A percentile compares a stretch with the other conserved stretches of the same genome.
Conservation (phyloP, 2,888 invertebrate genomes). For the Netelia fuscicornis region DNA sequence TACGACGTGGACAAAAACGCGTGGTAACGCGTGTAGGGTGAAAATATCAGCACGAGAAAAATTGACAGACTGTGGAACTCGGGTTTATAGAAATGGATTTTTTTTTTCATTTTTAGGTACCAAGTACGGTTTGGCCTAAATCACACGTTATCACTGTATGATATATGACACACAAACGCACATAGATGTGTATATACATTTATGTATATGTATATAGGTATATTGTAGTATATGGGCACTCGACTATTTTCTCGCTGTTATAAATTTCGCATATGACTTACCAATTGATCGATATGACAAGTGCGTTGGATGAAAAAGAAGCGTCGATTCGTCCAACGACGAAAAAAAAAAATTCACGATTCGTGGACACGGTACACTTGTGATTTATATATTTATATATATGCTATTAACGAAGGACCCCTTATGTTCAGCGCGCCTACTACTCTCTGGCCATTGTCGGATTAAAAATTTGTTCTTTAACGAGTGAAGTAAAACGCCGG, state of each 20-base stretch:
- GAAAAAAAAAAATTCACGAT: conserved; percentile 38
- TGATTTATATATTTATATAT: conserved; percentile 15
- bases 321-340: conserved; percentile 23
- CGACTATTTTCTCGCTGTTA: conserved; percentile 17
- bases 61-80: not conserved
- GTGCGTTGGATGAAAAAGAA: not conserved
- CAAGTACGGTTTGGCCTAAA: not conserved
- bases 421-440: conserved; percentile 69
- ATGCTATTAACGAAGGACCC: conserved; percentile 42
- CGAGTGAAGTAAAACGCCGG: conserved; percentile 6
- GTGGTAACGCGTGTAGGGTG: not conserved
- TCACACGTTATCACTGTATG: conserved; percentile 4
- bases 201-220: not conserved
- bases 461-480: conserved; percentile 20
- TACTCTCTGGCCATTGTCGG: conserved; percentile 78
- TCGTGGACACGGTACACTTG: conserved; percentile 40
- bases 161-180: not conserved
- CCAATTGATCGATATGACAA: conserved; percentile 46
- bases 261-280: conserved; percentile 51
- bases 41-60: not conserved
- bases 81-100: not conserved
- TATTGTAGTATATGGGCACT: conserved; percentile 16
- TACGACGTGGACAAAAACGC: not conserved
- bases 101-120: not conserved
- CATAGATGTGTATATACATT: not conserved